Evolutionary conservation across 1,140 invertebrate species (phyloP).

Genomic region (Aleiodes sp.): DNA sequence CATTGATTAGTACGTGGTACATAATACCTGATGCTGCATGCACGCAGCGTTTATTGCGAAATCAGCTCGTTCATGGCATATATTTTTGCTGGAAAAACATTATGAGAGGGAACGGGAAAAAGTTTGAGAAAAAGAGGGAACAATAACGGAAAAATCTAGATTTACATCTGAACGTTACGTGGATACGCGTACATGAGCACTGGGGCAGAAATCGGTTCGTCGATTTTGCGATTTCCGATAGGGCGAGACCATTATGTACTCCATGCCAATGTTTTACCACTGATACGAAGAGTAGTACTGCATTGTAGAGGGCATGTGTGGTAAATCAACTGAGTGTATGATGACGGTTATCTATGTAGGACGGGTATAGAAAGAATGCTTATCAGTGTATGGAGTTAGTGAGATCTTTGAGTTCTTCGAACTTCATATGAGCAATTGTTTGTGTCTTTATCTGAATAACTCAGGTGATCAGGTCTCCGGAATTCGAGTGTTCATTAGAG

Average conservation of each 20-base stretch:
- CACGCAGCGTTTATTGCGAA: constrained; percentile 1
- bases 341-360: constrained; percentile 29
- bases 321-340: constrained; percentile 12
- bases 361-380: constrained; percentile 8
- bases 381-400: too few species aligned
- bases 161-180: not conserved
- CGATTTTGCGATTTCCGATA: constrained; percentile 28
- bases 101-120: not conserved
- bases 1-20: constrained; percentile 2
- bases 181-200: not conserved
- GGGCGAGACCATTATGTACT: constrained; percentile 16
- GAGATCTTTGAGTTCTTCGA: too few species aligned
- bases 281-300: not conserved
- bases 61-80: not conserved
- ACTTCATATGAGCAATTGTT: too few species aligned
- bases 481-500: too few species aligned
- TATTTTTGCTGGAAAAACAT: constrained; percentile 9
- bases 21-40: constrained; percentile 13
- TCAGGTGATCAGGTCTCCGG: too few species aligned
- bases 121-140: constrained; percentile 28
- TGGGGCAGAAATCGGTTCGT: constrained; percentile 23
- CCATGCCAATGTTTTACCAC: not conserved
- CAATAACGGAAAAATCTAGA: not conserved
- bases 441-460: too few species aligned
- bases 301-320: constrained; percentile 2